Conservation (phyloP, 2,113 vertebrate species). For the Paradoxurus hermaphroditus region DNA sequence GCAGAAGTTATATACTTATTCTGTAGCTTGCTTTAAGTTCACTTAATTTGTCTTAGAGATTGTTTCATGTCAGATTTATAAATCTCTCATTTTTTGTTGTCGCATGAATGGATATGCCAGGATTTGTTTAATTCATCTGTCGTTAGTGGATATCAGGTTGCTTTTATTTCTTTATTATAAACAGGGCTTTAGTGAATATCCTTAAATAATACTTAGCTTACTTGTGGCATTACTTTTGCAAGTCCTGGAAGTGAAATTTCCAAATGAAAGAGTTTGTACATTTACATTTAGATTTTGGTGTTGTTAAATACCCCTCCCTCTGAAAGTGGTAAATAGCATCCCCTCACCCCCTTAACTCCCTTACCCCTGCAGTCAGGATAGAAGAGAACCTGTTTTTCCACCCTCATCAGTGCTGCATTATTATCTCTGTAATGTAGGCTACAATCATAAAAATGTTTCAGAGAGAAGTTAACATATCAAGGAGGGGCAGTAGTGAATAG, state of each 20-base stretch:
- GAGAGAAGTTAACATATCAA: not conserved
- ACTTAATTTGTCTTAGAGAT: not conserved
- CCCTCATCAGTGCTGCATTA: not conserved
- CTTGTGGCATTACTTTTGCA: not conserved
- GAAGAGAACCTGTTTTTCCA: not conserved
- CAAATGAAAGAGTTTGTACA: not conserved
- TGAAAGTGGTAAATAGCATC: not conserved
- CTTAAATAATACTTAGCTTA: not conserved
- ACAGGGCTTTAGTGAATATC: not conserved
- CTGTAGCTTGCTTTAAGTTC: not conserved
- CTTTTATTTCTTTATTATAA: not conserved
- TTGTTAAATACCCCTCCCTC: not conserved
- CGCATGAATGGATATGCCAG: not conserved
- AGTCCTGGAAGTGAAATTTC: slow-evolving; percentile 31
- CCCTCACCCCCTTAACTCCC: too few species aligned
- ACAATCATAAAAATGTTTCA: not conserved
- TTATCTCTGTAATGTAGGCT: not conserved
- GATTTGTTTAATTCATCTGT: slow-evolving; percentile 5
- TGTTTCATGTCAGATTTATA: slow-evolving; percentile 4
- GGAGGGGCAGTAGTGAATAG: not conserved
- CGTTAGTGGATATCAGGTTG: not conserved
- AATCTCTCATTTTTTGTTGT: not conserved
- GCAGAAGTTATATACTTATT: not conserved
- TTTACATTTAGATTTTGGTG: slow-evolving; percentile 24
- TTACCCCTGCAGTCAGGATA: not conserved